A percentile compares a stretch with the other conserved stretches of the same genome.
phyloP scores from a whole-genome alignment of 2,113 vertebrate genomes.

The Crotalus viridis region DNA sequence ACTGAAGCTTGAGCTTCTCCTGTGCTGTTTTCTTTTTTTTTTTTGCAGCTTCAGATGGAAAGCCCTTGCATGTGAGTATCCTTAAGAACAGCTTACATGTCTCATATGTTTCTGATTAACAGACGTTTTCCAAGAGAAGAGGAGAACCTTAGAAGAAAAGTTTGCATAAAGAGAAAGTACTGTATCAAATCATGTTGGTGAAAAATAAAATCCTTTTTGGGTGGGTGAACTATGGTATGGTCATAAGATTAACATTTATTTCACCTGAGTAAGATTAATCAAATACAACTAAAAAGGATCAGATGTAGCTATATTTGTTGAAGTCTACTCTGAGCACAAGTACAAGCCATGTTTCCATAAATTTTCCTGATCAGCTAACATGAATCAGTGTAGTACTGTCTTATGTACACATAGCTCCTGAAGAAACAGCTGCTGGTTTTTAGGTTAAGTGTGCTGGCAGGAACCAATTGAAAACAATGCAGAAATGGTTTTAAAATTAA shows the following conservation, averaged over 20 bases:
- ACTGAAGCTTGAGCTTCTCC: constrained; percentile 33
- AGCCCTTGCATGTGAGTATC: constrained; percentile 78
- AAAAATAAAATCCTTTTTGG: fast-evolving
- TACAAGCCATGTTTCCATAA: not conserved
- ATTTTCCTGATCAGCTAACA: not conserved
- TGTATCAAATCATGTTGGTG: not conserved
- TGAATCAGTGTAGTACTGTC: not conserved
- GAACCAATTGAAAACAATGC: not conserved
- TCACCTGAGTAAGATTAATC: not conserved
- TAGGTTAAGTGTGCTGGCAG: not conserved
- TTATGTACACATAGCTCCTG: not conserved
- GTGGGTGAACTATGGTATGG: not conserved
- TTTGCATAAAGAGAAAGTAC: fast-evolving
- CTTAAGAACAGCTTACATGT: constrained; percentile 45
- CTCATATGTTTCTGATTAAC: constrained; percentile 42
- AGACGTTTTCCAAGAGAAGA: not conserved
- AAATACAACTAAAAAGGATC: not conserved
- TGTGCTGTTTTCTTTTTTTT: constrained; percentile 56
- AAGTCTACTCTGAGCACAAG: not conserved
- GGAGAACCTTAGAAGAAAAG: not conserved
- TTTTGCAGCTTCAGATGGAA: constrained; percentile 77
- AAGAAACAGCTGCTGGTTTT: not conserved
- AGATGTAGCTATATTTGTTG: not conserved
- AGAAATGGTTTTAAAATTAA: not conserved
- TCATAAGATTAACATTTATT: not conserved